Percentiles rank a stretch among this genome's conserved stretches.
These are phyloP conservation scores for Agrotis exclamationis DNA, from an alignment of 2,888 invertebrate species.

Conservation along the genomic window DNA sequence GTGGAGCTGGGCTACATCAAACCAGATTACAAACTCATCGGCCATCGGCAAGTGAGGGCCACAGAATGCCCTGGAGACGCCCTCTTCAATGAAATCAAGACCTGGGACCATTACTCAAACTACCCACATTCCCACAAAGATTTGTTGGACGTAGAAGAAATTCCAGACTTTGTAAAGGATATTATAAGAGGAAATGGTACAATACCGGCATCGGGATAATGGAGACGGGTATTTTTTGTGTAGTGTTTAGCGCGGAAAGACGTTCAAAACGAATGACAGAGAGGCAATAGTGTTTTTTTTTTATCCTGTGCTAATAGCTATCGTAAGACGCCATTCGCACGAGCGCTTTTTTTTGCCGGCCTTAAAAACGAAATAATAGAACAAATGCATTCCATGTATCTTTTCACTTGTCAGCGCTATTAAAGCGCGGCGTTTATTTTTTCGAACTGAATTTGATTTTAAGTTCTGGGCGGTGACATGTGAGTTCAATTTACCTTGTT, in stretches of 20 bases:
- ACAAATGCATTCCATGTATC: too few species aligned
- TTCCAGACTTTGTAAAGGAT: slow-evolving; percentile 49
- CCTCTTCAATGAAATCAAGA: slow-evolving; percentile 91
- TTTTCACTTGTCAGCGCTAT: too few species aligned
- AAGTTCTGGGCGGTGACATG: too few species aligned
- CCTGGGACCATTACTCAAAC: slow-evolving; percentile 90
- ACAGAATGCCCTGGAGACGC: slow-evolving; percentile 93
- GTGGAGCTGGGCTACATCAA: slow-evolving; percentile 91
- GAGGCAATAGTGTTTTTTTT: too few species aligned
- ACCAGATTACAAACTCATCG: slow-evolving; percentile 69
- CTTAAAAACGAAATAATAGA: too few species aligned
- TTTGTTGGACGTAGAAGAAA: slow-evolving; percentile 58
- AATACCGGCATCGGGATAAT: background rate
- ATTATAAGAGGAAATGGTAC: slow-evolving; percentile 42
- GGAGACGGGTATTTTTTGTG: background rate
- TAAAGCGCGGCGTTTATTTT: too few species aligned
- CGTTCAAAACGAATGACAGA: background rate
- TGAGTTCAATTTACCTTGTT: too few species aligned
- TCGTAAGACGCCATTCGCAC: too few species aligned
- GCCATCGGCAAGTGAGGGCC: slow-evolving; percentile 76
- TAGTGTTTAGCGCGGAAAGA: background rate
- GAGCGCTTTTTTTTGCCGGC: too few species aligned
- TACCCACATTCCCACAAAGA: slow-evolving; percentile 68
- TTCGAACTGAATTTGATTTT: too few species aligned
- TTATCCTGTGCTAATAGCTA: too few species aligned